Evolutionary conservation across 2,797 vertebrate genomes (phyloP).

Genomic region (Falco naumanni): DNA sequence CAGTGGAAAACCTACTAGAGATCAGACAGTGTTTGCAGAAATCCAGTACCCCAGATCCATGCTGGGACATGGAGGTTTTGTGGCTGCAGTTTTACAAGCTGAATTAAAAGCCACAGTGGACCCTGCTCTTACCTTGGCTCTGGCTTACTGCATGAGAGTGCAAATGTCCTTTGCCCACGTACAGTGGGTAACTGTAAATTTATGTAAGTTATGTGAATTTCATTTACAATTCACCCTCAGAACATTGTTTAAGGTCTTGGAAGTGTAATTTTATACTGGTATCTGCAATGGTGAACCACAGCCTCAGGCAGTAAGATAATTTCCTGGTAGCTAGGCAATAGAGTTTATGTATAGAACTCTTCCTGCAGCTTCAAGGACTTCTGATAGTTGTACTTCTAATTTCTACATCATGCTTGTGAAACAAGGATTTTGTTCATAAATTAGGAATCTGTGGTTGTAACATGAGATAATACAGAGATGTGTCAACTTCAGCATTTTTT

Average conservation of each 20-base stretch:
- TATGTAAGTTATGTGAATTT: neutral
- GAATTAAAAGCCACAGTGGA: neutral
- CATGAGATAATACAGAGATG: neutral
- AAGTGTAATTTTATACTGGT: slow-evolving; percentile 28
- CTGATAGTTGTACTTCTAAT: slow-evolving; percentile 6
- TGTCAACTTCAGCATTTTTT: slow-evolving; percentile 16
- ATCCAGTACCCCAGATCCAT: neutral
- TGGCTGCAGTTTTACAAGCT: neutral
- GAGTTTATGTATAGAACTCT: slow-evolving; percentile 37
- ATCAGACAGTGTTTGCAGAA: neutral
- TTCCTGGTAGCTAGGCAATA: slow-evolving; percentile 44
- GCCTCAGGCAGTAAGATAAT: slow-evolving; percentile 43
- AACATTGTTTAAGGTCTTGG: slow-evolving; percentile 44
- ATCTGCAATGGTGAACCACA: slow-evolving; percentile 25
- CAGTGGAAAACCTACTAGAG: neutral
- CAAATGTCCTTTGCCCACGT: neutral
- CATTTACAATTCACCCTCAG: neutral
- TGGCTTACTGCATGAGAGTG: neutral
- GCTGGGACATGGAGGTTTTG: neutral
- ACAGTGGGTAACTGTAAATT: neutral
- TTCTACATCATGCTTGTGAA: neutral
- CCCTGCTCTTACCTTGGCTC: neutral
- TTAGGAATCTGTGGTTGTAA: neutral
- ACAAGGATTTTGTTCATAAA: slow-evolving; percentile 2
- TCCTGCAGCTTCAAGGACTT: slow-evolving; percentile 29